A percentile compares a stretch with the other conserved stretches of the same genome.
Conservation (phyloP, 2,113 vertebrate species). For the Aplodontia rufa region DNA sequence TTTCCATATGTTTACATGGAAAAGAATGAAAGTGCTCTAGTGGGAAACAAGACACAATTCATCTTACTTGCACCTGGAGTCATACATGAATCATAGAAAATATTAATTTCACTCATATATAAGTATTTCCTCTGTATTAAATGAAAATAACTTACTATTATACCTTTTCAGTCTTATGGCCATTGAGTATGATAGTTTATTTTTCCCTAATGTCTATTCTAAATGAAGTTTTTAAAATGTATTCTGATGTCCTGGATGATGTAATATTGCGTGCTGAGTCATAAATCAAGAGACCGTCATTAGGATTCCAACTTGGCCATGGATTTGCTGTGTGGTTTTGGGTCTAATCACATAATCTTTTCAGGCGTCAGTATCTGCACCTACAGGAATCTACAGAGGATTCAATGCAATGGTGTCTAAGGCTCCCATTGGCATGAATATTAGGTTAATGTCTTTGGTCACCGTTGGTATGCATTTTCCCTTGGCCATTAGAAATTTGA, state of each 20-base stretch:
- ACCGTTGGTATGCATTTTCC: slow-evolving; percentile 4
- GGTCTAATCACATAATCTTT: slow-evolving; percentile 29
- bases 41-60: slow-evolving; percentile 27
- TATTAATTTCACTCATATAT: slow-evolving; percentile 42
- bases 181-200: not conserved
- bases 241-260: not conserved
- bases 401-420: not conserved
- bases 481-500: not conserved
- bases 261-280: not conserved
- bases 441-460: slow-evolving; percentile 3
- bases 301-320: not conserved
- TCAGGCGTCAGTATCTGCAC: not conserved
- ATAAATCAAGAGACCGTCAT: slow-evolving; percentile 7
- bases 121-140: slow-evolving; percentile 32
- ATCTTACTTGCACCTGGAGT: slow-evolving; percentile 24
- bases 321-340: slow-evolving; percentile 24
- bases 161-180: slow-evolving; percentile 1
- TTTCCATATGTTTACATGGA: not conserved
- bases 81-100: slow-evolving; percentile 56
- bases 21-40: slow-evolving; percentile 8
- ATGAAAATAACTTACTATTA: slow-evolving; percentile 6
- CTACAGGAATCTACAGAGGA: not conserved
- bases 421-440: not conserved
- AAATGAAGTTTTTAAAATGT: slow-evolving; percentile 42
- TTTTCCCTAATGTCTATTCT: not conserved